Conservation (phyloP, 2,888 invertebrate genomes). For the Sesia apiformis region DNA sequence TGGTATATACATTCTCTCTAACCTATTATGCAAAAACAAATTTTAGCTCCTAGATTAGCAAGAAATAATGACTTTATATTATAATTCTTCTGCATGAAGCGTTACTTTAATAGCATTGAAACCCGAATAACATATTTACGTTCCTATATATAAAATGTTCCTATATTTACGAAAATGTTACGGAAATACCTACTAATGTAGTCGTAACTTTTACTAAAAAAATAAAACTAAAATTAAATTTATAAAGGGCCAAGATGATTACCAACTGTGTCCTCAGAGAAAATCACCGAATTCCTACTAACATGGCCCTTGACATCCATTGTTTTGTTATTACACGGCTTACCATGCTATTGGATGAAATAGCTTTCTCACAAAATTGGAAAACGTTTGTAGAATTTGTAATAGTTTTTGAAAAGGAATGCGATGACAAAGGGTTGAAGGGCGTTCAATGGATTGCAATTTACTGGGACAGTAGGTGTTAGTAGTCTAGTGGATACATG, state of each 20-base stretch:
- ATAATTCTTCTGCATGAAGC: too few relatives aligned
- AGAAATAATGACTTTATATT: background rate
- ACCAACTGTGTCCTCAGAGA: background rate
- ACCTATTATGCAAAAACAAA: background rate
- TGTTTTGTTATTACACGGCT: background rate
- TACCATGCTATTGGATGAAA: background rate
- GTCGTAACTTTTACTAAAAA: too few relatives aligned
- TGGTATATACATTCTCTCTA: background rate
- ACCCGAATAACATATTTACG: too few relatives aligned
- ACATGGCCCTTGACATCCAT: background rate
- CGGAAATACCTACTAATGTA: too few relatives aligned
- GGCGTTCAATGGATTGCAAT: conserved; percentile 3
- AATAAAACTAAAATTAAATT: too few relatives aligned
- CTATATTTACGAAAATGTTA: too few relatives aligned
- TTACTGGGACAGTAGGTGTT: conserved; percentile 1
- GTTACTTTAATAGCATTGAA: too few relatives aligned
- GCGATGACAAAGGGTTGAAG: conserved; percentile 2
- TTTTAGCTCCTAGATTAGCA: background rate
- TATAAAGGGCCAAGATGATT: too few relatives aligned
- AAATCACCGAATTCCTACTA: background rate
- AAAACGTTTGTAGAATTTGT: background rate
- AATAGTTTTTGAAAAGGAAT: conserved; percentile 2
- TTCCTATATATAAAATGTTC: too few relatives aligned
- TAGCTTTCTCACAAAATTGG: background rate
- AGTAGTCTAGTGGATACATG: background rate